Percentiles rank a stretch among this genome's conserved stretches.
phyloP scores from a whole-genome alignment of 2,797 vertebrate species.

The Hoplostethus mediterraneus region DNA sequence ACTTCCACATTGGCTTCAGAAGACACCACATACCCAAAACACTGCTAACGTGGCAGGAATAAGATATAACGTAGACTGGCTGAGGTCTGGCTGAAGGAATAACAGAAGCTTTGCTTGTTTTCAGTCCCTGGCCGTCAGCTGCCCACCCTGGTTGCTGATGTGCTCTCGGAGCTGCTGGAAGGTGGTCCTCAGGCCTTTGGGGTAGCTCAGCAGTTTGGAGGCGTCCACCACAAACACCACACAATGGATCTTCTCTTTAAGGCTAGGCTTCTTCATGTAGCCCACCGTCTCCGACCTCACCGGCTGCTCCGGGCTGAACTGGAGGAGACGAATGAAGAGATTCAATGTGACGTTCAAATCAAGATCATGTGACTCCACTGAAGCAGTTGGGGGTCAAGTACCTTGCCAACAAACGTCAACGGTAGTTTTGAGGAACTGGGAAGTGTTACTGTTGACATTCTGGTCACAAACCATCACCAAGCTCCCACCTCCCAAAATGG shows the following conservation, averaged over 20 bases:
- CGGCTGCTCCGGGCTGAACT: constrained; percentile 78
- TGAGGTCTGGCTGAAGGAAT: neutral
- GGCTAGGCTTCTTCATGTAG: constrained; percentile 67
- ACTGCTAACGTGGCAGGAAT: neutral
- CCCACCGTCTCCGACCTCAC: constrained; percentile 68
- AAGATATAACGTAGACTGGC: neutral
- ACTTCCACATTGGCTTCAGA: no score
- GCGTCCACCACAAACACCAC: constrained; percentile 81
- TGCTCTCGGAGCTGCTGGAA: constrained; percentile 77
- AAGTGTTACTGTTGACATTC: no score
- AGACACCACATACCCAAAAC: neutral
- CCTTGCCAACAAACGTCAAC: no score
- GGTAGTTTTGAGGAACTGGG: no score
- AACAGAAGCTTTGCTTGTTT: neutral
- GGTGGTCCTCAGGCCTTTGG: constrained; percentile 53
- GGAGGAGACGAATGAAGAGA: constrained; percentile 1
- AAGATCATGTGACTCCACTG: no score
- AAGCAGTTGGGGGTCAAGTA: no score
- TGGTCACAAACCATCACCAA: no score
- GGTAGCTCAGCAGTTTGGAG: constrained; percentile 60
- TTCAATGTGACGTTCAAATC: no score
- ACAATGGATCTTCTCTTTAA: constrained; percentile 78
- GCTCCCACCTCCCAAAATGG: no score
- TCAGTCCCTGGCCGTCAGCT: neutral
- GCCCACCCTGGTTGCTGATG: constrained; percentile 81